Base-by-base conservation (phyloP, 2,113 vertebrate species). In the Paracanthobrama guichenoti region DNA sequence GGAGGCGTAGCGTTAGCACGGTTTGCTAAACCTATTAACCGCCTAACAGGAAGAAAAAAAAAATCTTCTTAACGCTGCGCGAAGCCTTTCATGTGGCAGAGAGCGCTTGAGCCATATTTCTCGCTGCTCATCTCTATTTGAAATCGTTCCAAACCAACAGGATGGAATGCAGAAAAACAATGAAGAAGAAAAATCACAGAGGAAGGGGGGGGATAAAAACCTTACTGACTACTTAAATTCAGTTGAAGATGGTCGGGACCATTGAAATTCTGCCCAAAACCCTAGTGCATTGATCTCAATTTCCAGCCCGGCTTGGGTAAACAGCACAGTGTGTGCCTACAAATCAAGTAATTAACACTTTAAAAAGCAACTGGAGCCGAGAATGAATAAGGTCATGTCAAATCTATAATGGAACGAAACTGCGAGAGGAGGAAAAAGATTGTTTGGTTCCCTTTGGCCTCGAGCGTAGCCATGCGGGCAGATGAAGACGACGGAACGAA, bases 311-410 rank as follows among this genome's bases (percentile, higher is more conserved):
- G 90, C 89, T 92, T 92, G 86, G 88, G 91, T 92, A 94, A 94
- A 93, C 93, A 94, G 87, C 85, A 91, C 90, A 90, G 87, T 88
- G 89, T 86, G 81, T 28, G 91, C 91, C 91, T 93, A 91, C 92
- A 93, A 93, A 93, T 93, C 90, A 92, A 88, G 91, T 91, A 90
- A 93, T 94, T 93, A 94, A 92, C 90, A 93, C 91, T 90, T 86
- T 90, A 91, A 92, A 92, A 92, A 88, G 89, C 85, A 88, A 64
- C 79, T 74, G 53, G 86, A 88, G 85, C 81, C 89, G 86, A 80
- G 46, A 85, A 79, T 88, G 88, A 91, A 91, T 87, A 90, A 91
- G 91, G 92, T 87, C 81, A 86, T 89, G 82, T 81, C 31, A 42
- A 84, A 86, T 90, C 88, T 86, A 83, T 89, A 84, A 81, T 60